phyloP scores from a whole-genome alignment of 2,113 vertebrate species.

The Nothocercus julius region DNA sequence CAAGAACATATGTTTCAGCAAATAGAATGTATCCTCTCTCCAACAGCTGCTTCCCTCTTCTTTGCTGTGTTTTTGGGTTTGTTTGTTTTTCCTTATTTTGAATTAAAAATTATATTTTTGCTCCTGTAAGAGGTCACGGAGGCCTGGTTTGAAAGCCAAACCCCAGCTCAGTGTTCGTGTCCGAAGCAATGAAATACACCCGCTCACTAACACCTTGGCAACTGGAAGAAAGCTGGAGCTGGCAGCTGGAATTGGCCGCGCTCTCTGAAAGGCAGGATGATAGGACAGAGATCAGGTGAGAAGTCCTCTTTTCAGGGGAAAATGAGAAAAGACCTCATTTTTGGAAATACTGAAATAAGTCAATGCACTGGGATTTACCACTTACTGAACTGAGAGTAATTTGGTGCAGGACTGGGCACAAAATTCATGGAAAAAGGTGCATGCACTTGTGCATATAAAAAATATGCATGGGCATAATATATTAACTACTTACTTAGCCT shows the following conservation, averaged over 20 bases:
- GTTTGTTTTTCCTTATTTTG: not conserved
- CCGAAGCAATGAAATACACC: not conserved
- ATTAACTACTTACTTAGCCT: not conserved
- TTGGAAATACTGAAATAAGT: not conserved
- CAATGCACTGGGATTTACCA: not conserved
- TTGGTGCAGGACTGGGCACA: not conserved
- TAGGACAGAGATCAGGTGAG: not conserved
- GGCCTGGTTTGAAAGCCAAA: not conserved
- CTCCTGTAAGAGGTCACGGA: not conserved
- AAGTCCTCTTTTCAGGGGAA: not conserved
- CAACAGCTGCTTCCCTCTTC: constrained; percentile 31
- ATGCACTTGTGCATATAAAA: not conserved
- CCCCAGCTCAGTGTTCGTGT: not conserved
- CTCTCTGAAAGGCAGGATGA: not conserved
- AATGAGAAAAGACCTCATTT: not conserved
- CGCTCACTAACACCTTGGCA: not conserved
- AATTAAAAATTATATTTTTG: not conserved
- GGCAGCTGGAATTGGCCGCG: not conserved
- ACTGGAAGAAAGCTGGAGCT: not conserved
- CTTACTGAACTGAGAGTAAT: not conserved
- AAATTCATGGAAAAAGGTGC: not conserved
- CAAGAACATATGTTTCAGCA: constrained; percentile 46
- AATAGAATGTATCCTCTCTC: not conserved
- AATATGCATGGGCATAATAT: fast-evolving
- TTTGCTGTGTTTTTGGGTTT: not conserved